Percentiles rank a stretch among this genome's conserved stretches.
These are phyloP conservation scores for Miichthys miiuy DNA, from an alignment of 2,797 vertebrate genomes.

Conservation along the genomic window DNA sequence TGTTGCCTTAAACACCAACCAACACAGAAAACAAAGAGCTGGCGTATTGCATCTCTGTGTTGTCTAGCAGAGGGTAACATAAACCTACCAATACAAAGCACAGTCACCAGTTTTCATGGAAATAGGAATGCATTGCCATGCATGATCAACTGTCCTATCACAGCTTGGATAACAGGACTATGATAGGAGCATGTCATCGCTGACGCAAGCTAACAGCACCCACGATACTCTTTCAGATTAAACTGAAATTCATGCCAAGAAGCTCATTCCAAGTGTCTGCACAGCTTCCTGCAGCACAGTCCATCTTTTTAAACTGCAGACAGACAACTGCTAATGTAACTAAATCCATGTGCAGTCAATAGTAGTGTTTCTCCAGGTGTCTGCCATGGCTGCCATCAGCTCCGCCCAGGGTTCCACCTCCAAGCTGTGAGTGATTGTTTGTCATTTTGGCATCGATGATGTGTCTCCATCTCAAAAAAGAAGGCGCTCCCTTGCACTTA, in stretches of 20 bases:
- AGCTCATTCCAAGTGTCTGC: background rate
- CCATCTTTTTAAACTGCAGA: background rate
- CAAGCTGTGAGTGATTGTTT: background rate
- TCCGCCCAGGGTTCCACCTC: background rate
- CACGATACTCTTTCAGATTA: background rate
- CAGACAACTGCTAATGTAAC: background rate
- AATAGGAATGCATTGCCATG: background rate
- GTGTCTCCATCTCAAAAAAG: too few species aligned
- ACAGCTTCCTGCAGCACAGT: background rate
- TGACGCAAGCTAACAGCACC: too few species aligned
- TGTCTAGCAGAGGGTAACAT: constrained; percentile 5
- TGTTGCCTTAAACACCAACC: background rate
- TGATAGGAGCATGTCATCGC: background rate
- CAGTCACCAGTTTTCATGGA: background rate
- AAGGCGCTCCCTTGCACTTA: too few species aligned
- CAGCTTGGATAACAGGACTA: background rate
- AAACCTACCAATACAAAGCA: background rate
- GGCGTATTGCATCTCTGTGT: background rate
- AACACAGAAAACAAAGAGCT: background rate
- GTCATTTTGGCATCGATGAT: background rate
- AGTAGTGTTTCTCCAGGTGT: background rate
- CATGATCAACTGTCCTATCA: background rate
- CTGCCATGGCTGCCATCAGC: background rate
- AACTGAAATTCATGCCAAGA: background rate
- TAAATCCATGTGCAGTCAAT: background rate